These are phyloP conservation scores for Poecilia latipinna DNA, from an alignment of 2,113 vertebrate species.

Conservation along the genomic window DNA sequence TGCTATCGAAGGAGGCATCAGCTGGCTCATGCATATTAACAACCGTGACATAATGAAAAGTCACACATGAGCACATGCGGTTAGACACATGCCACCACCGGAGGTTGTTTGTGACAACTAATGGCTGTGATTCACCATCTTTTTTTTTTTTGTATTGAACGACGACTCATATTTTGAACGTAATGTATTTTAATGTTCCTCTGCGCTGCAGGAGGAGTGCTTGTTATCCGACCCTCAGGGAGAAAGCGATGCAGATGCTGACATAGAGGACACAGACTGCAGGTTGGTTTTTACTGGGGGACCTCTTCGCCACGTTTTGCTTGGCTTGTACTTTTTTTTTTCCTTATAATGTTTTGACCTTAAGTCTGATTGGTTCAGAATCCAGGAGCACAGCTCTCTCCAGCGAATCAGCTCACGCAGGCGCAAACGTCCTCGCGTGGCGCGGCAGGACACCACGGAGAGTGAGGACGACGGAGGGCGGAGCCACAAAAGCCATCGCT, in stretches of 20 bases:
- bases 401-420: slow-evolving; percentile 83
- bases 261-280: slow-evolving; percentile 83
- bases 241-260: slow-evolving; percentile 83
- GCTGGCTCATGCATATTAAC: slow-evolving; percentile 36
- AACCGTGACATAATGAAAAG: slow-evolving; percentile 16
- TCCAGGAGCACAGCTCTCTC: slow-evolving; percentile 76
- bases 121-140: slow-evolving; percentile 48
- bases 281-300: slow-evolving; percentile 57
- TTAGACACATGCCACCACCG: slow-evolving; percentile 18
- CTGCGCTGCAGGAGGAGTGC: slow-evolving; percentile 76
- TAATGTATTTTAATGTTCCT: background rate
- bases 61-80: slow-evolving; percentile 39
- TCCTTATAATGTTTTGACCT: slow-evolving; percentile 2
- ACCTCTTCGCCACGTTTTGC: background rate
- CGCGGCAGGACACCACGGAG: slow-evolving; percentile 83
- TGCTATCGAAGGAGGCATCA: slow-evolving; percentile 11
- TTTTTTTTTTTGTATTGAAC: background rate
- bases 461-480: slow-evolving; percentile 82
- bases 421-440: slow-evolving; percentile 75
- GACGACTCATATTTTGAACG: background rate
- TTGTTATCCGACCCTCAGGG: slow-evolving; percentile 80
- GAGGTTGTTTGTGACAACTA: slow-evolving; percentile 20
- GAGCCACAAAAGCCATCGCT: slow-evolving; percentile 75
- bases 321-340: background rate
- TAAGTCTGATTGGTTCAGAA: slow-evolving; percentile 57